A percentile compares a stretch with the other conserved stretches of the same genome.
Conservation (phyloP, 1,140 invertebrate genomes). For the Calephelis virginiensis region DNA sequence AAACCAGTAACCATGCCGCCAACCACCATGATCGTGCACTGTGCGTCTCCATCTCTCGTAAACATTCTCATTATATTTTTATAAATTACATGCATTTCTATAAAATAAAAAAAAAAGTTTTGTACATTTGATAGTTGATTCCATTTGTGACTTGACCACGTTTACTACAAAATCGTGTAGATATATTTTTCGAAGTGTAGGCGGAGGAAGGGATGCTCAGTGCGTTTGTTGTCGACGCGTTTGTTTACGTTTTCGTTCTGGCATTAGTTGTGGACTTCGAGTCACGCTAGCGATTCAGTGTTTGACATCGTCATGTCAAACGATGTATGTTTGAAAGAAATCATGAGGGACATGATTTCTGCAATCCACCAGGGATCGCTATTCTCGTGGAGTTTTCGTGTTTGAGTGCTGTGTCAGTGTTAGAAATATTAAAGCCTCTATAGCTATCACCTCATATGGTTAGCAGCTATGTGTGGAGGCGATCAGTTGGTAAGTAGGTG, state of each 20-base stretch:
- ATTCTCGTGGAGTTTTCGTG: conserved; percentile 14
- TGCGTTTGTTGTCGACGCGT: conserved; percentile 60
- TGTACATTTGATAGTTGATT: background rate
- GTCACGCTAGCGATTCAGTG: conserved; percentile 54
- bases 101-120: background rate
- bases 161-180: conserved; percentile 35
- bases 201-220: conserved; percentile 35
- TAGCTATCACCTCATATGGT: conserved; percentile 21
- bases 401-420: conserved; percentile 14
- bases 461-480: conserved; percentile 34
- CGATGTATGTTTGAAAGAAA: background rate
- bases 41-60: conserved; percentile 56
- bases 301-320: conserved; percentile 16
- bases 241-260: conserved; percentile 68
- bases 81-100: conserved; percentile 22
- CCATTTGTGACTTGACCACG: conserved; percentile 34
- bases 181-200: conserved; percentile 26
- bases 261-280: conserved; percentile 60
- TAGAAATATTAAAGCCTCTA: conserved; percentile 7
- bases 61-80: conserved; percentile 39
- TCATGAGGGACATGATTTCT: background rate
- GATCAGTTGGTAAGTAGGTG: conserved; percentile 47
- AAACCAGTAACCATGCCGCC: conserved; percentile 63
- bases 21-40: conserved; percentile 72
- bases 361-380: background rate